Evolutionary conservation across 2,797 vertebrate species (phyloP), one percentile per base, ranked within the genome.

Genomic region (Lithobates sylvaticus): DNA sequence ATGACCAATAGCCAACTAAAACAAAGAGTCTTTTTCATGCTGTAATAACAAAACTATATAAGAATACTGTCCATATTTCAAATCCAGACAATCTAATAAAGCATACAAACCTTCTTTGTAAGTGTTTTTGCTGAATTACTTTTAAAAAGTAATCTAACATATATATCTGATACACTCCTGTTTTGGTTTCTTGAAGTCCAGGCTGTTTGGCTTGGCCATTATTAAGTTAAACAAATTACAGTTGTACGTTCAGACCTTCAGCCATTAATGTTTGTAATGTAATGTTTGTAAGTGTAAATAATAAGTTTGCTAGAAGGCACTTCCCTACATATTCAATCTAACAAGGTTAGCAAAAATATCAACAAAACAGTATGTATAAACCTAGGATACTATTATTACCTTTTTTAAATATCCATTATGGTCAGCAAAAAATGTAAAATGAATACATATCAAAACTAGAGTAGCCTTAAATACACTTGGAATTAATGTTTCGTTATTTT

Each of bases 151-250:
- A 74, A 82, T 73, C 50, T 54, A 44, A 67, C 58, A 47, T 47
- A 67, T 36, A 75, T n/a, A 76, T 68, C 23, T 54, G 64, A 83
- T 76, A 64, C 50, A 76, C 29, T 76, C 76, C 27, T 23, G 29
- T 75, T 83, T 83, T 83, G 54, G 21, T 58, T 83, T 83, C 42
- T 76, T 8, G 64, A 42, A 83, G 81, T 34, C 16, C 73, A 69
- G 64, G 64, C 73, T 50, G 21, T 83, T 65, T 68, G 42, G 23
- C 73, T 83, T 78, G 42, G 8, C 64, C 18, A 47, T 83, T 83
- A 83, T 83, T 76, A 75, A 74, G 75, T 83, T 74, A 83, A 83
- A 32, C 81, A 75, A 83, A 67, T 64, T 83, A 73, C 29, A 67
- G 23, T 83, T 67, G 9, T 68, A 76, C 73, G 23, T 67, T 83